Conservation (phyloP, 2,113 vertebrate genomes). For the Cyanistes caeruleus region DNA sequence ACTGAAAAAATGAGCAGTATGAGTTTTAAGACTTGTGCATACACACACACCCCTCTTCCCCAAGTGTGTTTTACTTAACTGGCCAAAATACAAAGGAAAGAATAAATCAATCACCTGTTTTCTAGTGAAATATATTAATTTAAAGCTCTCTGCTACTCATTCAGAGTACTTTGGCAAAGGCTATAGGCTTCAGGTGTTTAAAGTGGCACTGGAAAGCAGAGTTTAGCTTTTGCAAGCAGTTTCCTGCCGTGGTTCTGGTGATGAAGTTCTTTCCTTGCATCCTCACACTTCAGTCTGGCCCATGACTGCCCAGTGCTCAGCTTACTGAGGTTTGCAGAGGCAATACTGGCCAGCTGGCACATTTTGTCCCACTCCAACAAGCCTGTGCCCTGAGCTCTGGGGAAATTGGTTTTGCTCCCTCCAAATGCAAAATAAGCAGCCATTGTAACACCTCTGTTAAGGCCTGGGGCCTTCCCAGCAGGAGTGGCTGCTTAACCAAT, state of each 20-base stretch:
- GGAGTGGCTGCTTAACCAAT: not conserved
- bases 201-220: not conserved
- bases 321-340: too few relatives aligned
- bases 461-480: not conserved
- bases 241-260: accelerated
- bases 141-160: not conserved
- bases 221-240: not conserved
- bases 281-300: not conserved
- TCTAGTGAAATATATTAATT: not conserved
- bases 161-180: not conserved
- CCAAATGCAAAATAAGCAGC: not conserved
- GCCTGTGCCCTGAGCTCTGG: not conserved
- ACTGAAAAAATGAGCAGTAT: not conserved
- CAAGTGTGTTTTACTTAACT: not conserved
- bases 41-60: too few relatives aligned
- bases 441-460: accelerated
- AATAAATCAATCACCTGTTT: not conserved
- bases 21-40: not conserved
- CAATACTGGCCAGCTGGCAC: not conserved
- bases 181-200: not conserved
- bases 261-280: not conserved
- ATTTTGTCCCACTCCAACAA: not conserved
- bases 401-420: not conserved
- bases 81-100: not conserved
- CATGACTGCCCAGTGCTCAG: not conserved